Evolutionary conservation across 1,140 invertebrate genomes (phyloP), one percentile per base, ranked within the genome.

Genomic region (Phthorimaea operculella): DNA sequence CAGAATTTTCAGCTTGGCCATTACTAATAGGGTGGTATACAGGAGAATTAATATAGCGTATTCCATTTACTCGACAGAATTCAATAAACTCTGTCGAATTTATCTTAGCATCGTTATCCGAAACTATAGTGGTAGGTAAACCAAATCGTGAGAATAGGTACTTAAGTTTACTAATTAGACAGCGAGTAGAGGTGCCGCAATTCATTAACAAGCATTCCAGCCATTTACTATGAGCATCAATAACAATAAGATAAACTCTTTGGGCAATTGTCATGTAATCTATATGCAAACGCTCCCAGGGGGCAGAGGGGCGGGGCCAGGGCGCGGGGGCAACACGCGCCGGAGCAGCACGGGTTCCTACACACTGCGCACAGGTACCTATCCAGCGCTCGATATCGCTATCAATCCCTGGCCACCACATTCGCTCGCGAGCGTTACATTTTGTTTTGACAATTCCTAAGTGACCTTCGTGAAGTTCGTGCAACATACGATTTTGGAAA

Each of bases 371-470:
- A 17, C 53, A 54, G 8, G 53, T n/a, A 8, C 53, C 53, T 33
- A 54, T 33, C 14, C 34, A 34, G 28, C 45, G 21, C 33, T 49
- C 45, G 12, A 55, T 55, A 39, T 55, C 54, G 0, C 33, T 39
- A 39, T 55, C 54, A 9, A 50, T 55, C 4, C 12, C n/a, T 4
- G 54, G 54, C 45, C 48, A 50, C 21, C 54, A 56, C 59, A 60
- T 48, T 21, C 58, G 58, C 9, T 51, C 49, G 15, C 67, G 52
- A 5, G 64, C 64, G 33, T 64, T 56, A 17, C 47, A 34, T 64
- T 69, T 69, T 56, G 66, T 66, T 55, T 58, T 58, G 16, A 57
- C 51, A 10, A 62, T 64, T 5, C 68, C 63, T n/a, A 60, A 61
- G 62, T 71, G 68, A 51, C 47, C 55, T 16, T 51, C 16, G 55